Evolutionary conservation across 1,140 invertebrate species (phyloP), one percentile per base, ranked within the genome.

Genomic region (Liolophura sinensis): DNA sequence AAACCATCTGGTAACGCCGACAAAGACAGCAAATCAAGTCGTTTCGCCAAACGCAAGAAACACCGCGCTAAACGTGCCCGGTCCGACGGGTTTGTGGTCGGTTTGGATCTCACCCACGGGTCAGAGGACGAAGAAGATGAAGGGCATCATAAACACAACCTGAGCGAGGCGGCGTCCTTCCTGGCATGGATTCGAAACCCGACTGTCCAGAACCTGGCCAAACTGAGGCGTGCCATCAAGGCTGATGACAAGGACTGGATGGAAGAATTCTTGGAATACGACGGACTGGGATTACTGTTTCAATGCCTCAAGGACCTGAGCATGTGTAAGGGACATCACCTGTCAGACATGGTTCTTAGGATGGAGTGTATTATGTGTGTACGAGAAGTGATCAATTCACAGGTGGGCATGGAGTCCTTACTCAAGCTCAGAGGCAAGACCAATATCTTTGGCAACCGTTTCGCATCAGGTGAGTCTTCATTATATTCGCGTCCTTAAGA

Each of bases 361-460:
- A 74, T 87, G 64, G 84, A 88, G 64, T 86, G 85, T 73, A 82
- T 87, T 7, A 76, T 78, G 57, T 87, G 86, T 67, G 75, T 88
- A 52, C 70, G 86, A 60, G 84, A 85, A 9, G 84, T 88, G 31
- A 85, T 88, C 66, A 88, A 88, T 68, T 87, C 86, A 0, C 78
- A 82, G 57, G 82, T 80, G 24, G 87, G 87, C 6, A 76, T 88
- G n/a, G 81, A 87, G 55, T 86, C 84, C 75, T 81, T 88, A 18
- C 78, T 86, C 14, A 76, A 81, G 24, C 79, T 85, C n/a, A 75
- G 78, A n/a, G 83, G 85, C 57, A 74, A 71, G 22, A 75, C 78
- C 50, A 79, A 81, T 47, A 68, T 81, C 83, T 97, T 97, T 85
- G 93, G 93, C 71, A 88, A 89, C 61, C 95, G 96, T 86, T 89